phyloP scores from a whole-genome alignment of 2,888 invertebrate genomes.

The Polyploca ridens region DNA sequence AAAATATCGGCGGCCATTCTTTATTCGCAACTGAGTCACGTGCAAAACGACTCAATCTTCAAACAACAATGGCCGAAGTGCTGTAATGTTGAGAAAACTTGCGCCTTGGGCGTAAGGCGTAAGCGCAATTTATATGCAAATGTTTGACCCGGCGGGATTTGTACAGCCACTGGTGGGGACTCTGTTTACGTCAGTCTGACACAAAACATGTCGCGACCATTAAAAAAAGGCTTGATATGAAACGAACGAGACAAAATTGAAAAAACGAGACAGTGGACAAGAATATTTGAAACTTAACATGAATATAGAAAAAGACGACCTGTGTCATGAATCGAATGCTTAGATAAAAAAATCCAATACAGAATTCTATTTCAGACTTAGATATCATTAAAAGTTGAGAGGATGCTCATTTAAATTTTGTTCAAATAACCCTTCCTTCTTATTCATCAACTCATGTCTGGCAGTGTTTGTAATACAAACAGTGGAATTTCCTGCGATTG shows the following conservation, averaged over 20 bases:
- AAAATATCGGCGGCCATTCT: conserved; percentile 3
- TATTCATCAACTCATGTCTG: not conserved
- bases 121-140: conserved; percentile 49
- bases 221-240: not conserved
- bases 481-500: not conserved
- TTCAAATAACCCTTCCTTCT: not conserved
- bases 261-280: too few species aligned
- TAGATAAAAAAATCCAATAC: not conserved
- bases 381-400: not conserved
- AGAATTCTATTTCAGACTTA: not conserved
- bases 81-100: conserved; percentile 16
- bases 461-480: not conserved
- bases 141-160: conserved; percentile 28
- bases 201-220: conserved; percentile 2
- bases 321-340: not conserved
- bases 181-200: not conserved
- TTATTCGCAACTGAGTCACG: conserved; percentile 5
- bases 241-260: too few species aligned
- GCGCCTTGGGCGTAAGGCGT: conserved; percentile 7
- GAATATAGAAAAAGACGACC: not conserved
- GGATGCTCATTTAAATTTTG: not conserved
- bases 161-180: conserved; percentile 17
- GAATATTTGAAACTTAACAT: not conserved
- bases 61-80: conserved; percentile 9
- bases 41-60: conserved; percentile 12